Base-by-base conservation (phyloP, 1,140 invertebrate genomes). In the Augochlora pura region DNA sequence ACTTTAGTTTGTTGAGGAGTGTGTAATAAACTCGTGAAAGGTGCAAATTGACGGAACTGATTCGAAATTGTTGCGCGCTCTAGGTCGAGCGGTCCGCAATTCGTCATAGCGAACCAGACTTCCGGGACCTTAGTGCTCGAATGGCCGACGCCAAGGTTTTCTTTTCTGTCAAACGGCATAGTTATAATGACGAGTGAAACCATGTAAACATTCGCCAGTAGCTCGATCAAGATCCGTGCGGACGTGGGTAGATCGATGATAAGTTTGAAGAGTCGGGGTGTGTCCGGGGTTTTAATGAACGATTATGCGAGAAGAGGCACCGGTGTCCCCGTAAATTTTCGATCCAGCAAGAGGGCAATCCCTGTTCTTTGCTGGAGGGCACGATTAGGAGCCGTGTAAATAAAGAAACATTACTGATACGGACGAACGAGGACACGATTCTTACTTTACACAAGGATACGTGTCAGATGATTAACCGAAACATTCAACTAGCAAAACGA, bases 111-210 rank as follows among this genome's bases (percentile, higher is more conserved):
- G 54, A 67, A 38, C 62, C 38, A 65, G 82, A 79, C 75, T 83
- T 81, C 64, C 71, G 68, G 85, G 52, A 71, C 54, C 59, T 83
- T 72, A 77, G 32, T 75, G 59, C 62, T 74, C 74, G 66, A 86
- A 86, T 86, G 85, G 85, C 85, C 23, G 85, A 86, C 71, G 25
- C 66, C 66, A 67, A 72, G 60, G 73, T 79, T 78, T 46, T 16
- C 54, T 38, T 74, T 79, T 79, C 84, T 81, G 75, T 85, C 84
- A 86, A 75, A 67, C 57, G 42, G 23, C 69, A 63, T 85, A n/a
- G 59, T 52, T 74, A 63, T 32, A 8, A 46, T 23, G 32, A 62
- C 52, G 23, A 27, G 39, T 42, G 21, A 59, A 81, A 77, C 18
- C 82, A 85, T 85, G 82, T 84, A 70, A 85, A 81, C 66, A 67